A percentile compares a stretch with the other conserved stretches of the same genome.
phyloP scores from a whole-genome alignment of 2,888 invertebrate genomes.

The Ennomos quercinarius region DNA sequence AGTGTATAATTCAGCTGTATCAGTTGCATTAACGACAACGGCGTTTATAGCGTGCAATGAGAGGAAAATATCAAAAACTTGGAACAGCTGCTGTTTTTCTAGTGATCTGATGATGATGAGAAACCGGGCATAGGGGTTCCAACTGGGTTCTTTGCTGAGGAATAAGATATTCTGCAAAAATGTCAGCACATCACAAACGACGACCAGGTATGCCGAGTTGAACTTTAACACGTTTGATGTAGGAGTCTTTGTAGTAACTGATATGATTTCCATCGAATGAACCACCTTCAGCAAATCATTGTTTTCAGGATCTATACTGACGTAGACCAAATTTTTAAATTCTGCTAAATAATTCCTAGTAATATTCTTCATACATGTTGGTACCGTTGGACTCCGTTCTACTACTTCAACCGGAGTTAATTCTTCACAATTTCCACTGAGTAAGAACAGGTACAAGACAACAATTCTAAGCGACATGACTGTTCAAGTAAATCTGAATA shows the following conservation, averaged over 20 bases:
- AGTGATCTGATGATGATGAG: constrained; percentile 51
- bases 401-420: not conserved
- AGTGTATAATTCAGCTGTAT: constrained; percentile 52
- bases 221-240: not conserved
- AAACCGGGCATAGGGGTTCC: constrained; percentile 58
- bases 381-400: not conserved
- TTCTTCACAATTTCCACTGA: constrained; percentile 17
- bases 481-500: not conserved
- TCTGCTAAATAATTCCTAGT: constrained; percentile 39
- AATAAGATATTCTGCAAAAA: constrained; percentile 39
- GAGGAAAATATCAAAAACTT: constrained; percentile 56
- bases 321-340: constrained; percentile 32
- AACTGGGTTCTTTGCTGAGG: constrained; percentile 46
- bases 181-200: constrained; percentile 34
- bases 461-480: constrained; percentile 37
- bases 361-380: constrained; percentile 36
- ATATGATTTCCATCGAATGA: constrained; percentile 28
- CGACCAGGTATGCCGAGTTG: constrained; percentile 48
- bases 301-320: constrained; percentile 31
- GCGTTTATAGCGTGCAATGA: constrained; percentile 49
- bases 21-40: constrained; percentile 51
- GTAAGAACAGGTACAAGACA: not conserved
- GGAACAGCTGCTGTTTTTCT: constrained; percentile 31
- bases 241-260: constrained; percentile 5
- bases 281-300: constrained; percentile 36